Percentiles rank a stretch among this genome's conserved stretches.
Evolutionary conservation across 2,888 invertebrate species (phyloP).

Genomic region (Ennomos erosarius): DNA sequence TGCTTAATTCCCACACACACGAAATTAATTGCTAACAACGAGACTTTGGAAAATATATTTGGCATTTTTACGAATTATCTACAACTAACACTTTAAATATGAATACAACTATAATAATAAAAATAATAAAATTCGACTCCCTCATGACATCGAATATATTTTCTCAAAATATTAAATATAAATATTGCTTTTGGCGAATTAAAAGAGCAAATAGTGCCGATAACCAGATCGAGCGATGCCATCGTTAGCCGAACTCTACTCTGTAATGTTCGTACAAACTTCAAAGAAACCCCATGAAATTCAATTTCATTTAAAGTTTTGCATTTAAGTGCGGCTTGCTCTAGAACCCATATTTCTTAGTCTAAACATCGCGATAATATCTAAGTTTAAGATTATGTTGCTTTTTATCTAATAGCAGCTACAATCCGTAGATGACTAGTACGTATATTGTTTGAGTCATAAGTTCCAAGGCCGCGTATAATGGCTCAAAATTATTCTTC

Average conservation of each 20-base stretch:
- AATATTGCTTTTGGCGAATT: no score
- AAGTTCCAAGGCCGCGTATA: conserved; percentile 47
- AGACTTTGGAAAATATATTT: conserved; percentile 23
- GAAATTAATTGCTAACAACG: no score
- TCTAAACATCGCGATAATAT: conserved; percentile 24
- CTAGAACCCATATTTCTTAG: conserved; percentile 2
- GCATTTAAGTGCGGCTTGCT: no score
- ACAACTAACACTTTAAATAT: conserved; percentile 5
- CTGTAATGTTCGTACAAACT: no score
- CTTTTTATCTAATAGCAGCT: conserved; percentile 44
- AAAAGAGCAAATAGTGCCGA: no score
- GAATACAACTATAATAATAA: conserved; percentile 5
- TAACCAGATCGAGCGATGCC: no score
- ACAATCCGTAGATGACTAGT: conserved; percentile 42
- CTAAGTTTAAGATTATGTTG: conserved; percentile 12
- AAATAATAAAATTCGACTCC: conserved; percentile 10
- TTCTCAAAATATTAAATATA: no score
- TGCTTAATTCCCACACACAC: no score
- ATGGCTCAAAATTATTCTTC: conserved; percentile 49
- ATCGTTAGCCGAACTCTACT: no score
- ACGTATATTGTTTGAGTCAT: conserved; percentile 47
- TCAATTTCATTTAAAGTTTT: no score
- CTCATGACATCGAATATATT: neutral
- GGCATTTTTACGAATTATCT: conserved; percentile 14
- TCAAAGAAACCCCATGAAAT: no score